These are phyloP conservation scores for Ochropleura leucogaster DNA, from an alignment of 2,888 invertebrate species.

Conservation along the genomic window DNA sequence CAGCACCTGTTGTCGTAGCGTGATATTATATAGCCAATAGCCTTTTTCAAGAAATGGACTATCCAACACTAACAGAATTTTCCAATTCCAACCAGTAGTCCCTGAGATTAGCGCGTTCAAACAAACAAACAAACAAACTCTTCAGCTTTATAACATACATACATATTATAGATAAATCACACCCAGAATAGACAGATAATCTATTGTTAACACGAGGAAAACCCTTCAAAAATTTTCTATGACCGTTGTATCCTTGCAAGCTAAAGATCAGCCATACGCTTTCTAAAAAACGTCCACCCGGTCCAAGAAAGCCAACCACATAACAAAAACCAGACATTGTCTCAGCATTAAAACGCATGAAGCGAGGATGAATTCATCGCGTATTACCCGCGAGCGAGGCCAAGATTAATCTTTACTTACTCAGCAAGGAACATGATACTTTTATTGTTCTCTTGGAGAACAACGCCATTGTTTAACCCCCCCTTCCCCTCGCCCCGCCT, in stretches of 20 bases:
- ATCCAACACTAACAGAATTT: too few relatives aligned
- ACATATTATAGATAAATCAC: too few relatives aligned
- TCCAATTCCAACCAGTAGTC: too few relatives aligned
- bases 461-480: conserved; percentile 50
- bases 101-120: too few relatives aligned
- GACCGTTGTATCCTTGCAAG: neutral
- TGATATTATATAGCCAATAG: too few relatives aligned
- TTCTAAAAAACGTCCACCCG: neutral
- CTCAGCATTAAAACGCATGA: conserved; percentile 51
- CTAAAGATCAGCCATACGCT: neutral
- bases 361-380: conserved; percentile 56
- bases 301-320: conserved; percentile 6
- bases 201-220: too few relatives aligned
- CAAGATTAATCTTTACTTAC: conserved; percentile 59
- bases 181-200: too few relatives aligned
- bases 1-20: too few relatives aligned
- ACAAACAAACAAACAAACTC: too few relatives aligned
- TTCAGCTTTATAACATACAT: too few relatives aligned
- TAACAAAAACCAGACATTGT: conserved; percentile 43
- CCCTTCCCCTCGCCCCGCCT: neutral
- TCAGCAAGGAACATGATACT: conserved; percentile 60
- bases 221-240: too few relatives aligned
- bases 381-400: conserved; percentile 42
- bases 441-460: conserved; percentile 61
- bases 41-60: too few relatives aligned